A percentile compares a stretch with the other conserved stretches of the same genome.
Evolutionary conservation across 23 tunicate species (phyloP).

Genomic region (Trididemnum nubilum): DNA sequence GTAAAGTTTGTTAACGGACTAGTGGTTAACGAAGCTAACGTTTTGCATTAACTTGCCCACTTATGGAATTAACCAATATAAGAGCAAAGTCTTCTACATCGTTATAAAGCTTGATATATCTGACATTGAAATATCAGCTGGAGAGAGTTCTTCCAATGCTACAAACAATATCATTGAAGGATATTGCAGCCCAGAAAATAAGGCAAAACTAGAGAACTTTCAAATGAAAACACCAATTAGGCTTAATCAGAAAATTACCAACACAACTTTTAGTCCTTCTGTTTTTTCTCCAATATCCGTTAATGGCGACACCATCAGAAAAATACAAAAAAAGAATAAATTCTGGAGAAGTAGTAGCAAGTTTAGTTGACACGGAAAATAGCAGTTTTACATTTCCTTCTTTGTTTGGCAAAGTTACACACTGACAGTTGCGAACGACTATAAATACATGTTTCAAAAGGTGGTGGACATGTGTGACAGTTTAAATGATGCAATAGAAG

Average conservation of each 20-base stretch:
- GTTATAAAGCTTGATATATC: too few relatives aligned
- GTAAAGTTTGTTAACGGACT: too few relatives aligned
- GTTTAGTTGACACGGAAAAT: slow-evolving; percentile 16
- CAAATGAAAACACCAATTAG: neutral
- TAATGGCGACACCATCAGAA: slow-evolving; percentile 26
- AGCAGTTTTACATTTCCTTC: neutral
- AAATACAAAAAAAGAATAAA: slow-evolving; percentile 53
- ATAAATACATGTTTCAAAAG: slow-evolving; percentile 87
- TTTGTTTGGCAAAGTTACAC: too few relatives aligned
- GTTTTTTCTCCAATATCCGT: slow-evolving; percentile 10
- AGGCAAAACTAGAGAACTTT: slow-evolving; percentile 20
- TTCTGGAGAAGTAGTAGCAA: slow-evolving; percentile 54
- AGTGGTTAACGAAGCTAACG: too few relatives aligned
- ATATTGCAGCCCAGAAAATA: slow-evolving; percentile 49
- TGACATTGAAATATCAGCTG: too few relatives aligned
- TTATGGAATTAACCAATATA: too few relatives aligned
- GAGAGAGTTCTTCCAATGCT: too few relatives aligned
- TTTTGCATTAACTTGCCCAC: too few relatives aligned
- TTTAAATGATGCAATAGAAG: slow-evolving; percentile 58
- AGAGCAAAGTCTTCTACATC: too few relatives aligned
- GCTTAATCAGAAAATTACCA: neutral
- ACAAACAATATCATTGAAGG: slow-evolving; percentile 31
- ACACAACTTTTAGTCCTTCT: slow-evolving; percentile 3
- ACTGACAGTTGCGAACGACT: neutral
- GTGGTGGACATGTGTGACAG: slow-evolving; percentile 51